Evolutionary conservation across 2,797 vertebrate genomes (phyloP).

Genomic region (Acridotheres tristis): DNA sequence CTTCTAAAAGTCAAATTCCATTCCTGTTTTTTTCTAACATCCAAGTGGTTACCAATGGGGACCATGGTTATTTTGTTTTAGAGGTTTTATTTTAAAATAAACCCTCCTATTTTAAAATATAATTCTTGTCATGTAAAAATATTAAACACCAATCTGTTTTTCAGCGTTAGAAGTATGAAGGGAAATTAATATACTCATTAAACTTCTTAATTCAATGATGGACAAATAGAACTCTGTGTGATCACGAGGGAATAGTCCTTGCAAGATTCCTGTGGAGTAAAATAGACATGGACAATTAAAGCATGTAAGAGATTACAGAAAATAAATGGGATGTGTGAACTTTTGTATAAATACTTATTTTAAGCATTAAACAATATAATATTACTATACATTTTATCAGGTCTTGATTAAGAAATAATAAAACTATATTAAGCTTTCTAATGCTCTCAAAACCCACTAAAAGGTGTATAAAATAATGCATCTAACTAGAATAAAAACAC

Average conservation of each 20-base stretch:
- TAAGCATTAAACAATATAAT: background rate
- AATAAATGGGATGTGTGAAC: background rate
- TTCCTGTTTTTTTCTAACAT: background rate
- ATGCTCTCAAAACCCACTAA: background rate
- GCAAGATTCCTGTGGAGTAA: background rate
- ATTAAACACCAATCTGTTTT: background rate
- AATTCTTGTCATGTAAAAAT: background rate
- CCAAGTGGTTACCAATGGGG: no score
- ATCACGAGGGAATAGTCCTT: background rate
- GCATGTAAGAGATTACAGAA: background rate
- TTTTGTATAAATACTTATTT: background rate
- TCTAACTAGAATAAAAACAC: background rate
- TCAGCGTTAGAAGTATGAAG: background rate
- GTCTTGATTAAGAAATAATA: background rate
- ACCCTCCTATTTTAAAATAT: background rate
- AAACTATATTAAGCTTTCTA: background rate
- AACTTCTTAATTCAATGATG: background rate
- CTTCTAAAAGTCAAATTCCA: background rate
- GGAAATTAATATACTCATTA: background rate
- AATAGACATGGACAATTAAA: background rate
- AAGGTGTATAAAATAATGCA: background rate
- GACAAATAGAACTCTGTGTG: background rate
- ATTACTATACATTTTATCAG: background rate
- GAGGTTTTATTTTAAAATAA: fast-evolving
- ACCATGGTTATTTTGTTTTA: background rate